A percentile compares a stretch with the other conserved stretches of the same genome.
Evolutionary conservation across 2,888 invertebrate genomes (phyloP).

Genomic region (Chymomyza fuscimana): DNA sequence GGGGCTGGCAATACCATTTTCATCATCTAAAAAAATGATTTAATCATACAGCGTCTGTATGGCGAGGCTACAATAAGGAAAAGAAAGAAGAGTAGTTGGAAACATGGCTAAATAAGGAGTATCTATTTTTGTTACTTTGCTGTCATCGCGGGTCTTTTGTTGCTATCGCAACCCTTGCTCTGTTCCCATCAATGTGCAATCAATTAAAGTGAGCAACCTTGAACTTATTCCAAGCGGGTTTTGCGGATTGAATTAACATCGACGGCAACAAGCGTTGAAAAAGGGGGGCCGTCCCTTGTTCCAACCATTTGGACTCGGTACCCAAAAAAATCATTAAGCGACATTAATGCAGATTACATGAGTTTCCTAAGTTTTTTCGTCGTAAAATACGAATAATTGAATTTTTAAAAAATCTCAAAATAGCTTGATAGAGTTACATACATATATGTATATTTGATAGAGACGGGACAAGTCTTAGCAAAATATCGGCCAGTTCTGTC

Average conservation of each 20-base stretch:
- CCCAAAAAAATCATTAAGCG: too few species aligned
- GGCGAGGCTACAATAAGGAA: background rate
- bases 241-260: constrained; percentile 57
- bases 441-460: too few species aligned
- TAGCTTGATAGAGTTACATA: too few species aligned
- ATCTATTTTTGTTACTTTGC: constrained; percentile 62
- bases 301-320: too few species aligned
- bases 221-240: constrained; percentile 71
- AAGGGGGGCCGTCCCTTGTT: too few species aligned
- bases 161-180: background rate
- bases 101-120: constrained; percentile 6
- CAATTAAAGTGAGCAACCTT: constrained; percentile 73
- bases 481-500: too few species aligned
- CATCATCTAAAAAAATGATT: constrained; percentile 52
- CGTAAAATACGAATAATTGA: too few species aligned
- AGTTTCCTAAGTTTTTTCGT: too few species aligned
- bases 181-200: constrained; percentile 60
- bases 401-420: too few species aligned
- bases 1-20: constrained; percentile 5
- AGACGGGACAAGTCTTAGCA: too few species aligned
- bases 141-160: background rate
- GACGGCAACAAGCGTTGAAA: too few species aligned
- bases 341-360: too few species aligned
- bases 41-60: constrained; percentile 37
- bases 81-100: background rate